Percentiles rank a stretch among this genome's conserved stretches.
Evolutionary conservation across 2,113 vertebrate species (phyloP).

Genomic region (Etheostoma spectabile): DNA sequence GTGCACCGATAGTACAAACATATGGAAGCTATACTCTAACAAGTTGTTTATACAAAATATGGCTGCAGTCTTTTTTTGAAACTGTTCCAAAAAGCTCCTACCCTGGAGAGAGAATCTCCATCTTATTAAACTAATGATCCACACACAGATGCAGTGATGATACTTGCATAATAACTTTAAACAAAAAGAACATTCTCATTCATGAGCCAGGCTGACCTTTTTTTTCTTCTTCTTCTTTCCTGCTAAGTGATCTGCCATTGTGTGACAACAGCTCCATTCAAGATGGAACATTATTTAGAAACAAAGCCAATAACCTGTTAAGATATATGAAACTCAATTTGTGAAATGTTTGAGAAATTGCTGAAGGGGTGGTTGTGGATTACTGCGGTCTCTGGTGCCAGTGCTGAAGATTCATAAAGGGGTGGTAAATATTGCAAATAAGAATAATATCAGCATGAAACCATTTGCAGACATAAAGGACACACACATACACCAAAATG

Average conservation of each 20-base stretch:
- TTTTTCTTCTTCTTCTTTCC: conserved; percentile 36
- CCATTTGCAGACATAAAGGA: conserved; percentile 76
- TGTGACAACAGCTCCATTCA: conserved; percentile 46
- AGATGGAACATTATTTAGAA: conserved; percentile 72
- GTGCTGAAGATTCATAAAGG: conserved; percentile 50
- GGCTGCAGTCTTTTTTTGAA: conserved; percentile 49
- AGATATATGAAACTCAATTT: conserved; percentile 72
- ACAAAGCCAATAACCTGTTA: conserved; percentile 74
- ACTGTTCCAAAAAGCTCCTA: conserved; percentile 58
- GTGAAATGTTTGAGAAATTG: conserved; percentile 72
- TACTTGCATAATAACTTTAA: conserved; percentile 74
- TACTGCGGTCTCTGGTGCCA: conserved; percentile 65
- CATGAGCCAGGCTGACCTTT: conserved; percentile 27
- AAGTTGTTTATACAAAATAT: conserved; percentile 60
- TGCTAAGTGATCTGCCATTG: conserved; percentile 66
- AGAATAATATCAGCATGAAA: conserved; percentile 73
- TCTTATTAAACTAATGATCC: conserved; percentile 70
- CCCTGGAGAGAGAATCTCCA: conserved; percentile 35
- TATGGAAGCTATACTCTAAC: conserved; percentile 46
- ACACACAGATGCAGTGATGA: conserved; percentile 60
- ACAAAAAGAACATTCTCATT: conserved; percentile 62
- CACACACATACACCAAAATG: conserved; percentile 52
- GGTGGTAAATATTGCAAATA: conserved; percentile 75
- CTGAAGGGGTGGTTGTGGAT: conserved; percentile 62
- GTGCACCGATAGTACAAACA: conserved; percentile 46